These are phyloP conservation scores for Cotesia vestalis DNA, from an alignment of 1,140 invertebrate genomes.

Conservation along the genomic window DNA sequence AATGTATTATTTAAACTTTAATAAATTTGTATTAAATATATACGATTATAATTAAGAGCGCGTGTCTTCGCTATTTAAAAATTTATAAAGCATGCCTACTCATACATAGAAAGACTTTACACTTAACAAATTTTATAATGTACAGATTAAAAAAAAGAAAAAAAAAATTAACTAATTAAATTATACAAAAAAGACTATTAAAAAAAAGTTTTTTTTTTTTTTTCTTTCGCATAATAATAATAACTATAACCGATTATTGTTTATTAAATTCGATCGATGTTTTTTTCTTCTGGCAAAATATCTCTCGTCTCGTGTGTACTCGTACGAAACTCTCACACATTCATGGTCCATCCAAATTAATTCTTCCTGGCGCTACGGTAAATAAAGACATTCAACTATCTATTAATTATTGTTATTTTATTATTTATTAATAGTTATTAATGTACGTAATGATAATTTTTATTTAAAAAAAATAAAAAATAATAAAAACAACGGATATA, in stretches of 20 bases:
- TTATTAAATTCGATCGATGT: too few species aligned
- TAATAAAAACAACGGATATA: conserved; percentile 10
- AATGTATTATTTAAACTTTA: too few species aligned
- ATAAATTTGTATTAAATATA: too few species aligned
- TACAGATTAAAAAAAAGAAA: conserved; percentile 16
- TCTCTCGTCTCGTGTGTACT: conserved; percentile 2
- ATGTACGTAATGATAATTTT: conserved; percentile 7
- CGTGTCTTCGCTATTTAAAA: too few species aligned
- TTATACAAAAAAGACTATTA: too few species aligned
- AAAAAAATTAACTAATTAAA: neutral
- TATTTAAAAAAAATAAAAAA: neutral
- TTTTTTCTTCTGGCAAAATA: too few species aligned
- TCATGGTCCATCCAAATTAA: conserved; percentile 7
- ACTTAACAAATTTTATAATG: neutral
- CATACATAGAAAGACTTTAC: neutral
- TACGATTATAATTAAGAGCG: too few species aligned
- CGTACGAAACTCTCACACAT: conserved; percentile 10
- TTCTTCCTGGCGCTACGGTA: neutral
- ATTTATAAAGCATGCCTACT: neutral
- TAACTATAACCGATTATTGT: too few species aligned
- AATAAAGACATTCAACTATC: neutral
- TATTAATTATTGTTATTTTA: neutral
- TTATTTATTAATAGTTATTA: neutral
- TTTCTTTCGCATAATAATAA: too few species aligned
- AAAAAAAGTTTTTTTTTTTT: too few species aligned